A percentile compares a stretch with the other conserved stretches of the same genome.
Conservation (phyloP, 2,888 invertebrate genomes). For the Rhagium mordax region DNA sequence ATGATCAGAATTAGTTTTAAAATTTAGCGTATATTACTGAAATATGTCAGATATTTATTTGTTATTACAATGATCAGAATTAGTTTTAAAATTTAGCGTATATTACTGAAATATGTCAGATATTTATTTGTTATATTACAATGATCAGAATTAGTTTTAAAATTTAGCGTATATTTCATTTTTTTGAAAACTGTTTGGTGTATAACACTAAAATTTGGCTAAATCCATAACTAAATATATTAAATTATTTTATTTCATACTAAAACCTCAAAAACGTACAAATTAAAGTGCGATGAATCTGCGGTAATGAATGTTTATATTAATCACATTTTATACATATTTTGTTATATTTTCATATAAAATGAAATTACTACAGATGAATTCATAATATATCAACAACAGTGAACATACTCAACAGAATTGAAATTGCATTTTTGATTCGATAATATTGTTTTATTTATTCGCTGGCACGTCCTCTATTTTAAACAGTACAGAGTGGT, state of each 20-base stretch:
- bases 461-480: not conserved
- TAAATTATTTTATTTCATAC: slow-evolving; percentile 14
- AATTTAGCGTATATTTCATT: too few species aligned
- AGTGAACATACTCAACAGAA: slow-evolving; percentile 5
- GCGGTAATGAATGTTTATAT: slow-evolving; percentile 31
- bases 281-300: slow-evolving; percentile 28
- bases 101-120: too few species aligned
- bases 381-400: slow-evolving; percentile 26
- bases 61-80: too few species aligned
- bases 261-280: slow-evolving; percentile 23
- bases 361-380: slow-evolving; percentile 30
- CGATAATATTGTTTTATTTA: slow-evolving; percentile 19
- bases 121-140: too few species aligned
- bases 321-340: slow-evolving; percentile 33
- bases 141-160: too few species aligned
- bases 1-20: too few species aligned
- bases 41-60: too few species aligned
- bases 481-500: not conserved
- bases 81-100: too few species aligned
- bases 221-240: not conserved
- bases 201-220: too few species aligned
- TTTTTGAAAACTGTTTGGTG: too few species aligned
- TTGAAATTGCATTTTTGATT: slow-evolving; percentile 12
- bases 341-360: slow-evolving; percentile 22
- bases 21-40: too few species aligned